Evolutionary conservation across 2,113 vertebrate genomes (phyloP).

Genomic region (Lophotis ruficrista): DNA sequence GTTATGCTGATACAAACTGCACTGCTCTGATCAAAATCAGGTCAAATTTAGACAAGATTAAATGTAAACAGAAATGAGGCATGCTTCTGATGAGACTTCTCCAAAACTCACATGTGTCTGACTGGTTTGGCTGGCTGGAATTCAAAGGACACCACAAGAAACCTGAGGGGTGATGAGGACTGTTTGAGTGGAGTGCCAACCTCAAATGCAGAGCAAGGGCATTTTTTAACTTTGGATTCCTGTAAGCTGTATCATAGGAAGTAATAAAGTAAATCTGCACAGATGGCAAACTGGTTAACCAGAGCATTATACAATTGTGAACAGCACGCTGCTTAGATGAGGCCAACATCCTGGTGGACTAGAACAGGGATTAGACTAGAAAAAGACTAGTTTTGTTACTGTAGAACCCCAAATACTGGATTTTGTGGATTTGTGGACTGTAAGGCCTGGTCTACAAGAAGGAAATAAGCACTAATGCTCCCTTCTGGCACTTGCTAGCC

Average conservation of each 20-base stretch:
- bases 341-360: background rate
- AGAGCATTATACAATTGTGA: background rate
- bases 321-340: background rate
- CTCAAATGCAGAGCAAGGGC: slow-evolving; percentile 1
- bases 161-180: background rate
- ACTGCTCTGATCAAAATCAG: slow-evolving; percentile 10
- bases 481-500: background rate
- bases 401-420: background rate
- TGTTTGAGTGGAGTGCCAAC: slow-evolving; percentile 6
- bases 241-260: slow-evolving; percentile 22
- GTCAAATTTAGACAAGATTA: slow-evolving; percentile 8
- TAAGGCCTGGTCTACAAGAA: background rate
- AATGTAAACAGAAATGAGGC: slow-evolving; percentile 19
- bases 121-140: slow-evolving; percentile 27
- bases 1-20: slow-evolving; percentile 29
- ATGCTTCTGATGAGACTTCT: slow-evolving; percentile 25
- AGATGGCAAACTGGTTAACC: slow-evolving; percentile 32
- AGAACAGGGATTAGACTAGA: background rate
- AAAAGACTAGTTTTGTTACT: background rate
- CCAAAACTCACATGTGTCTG: slow-evolving; percentile 46
- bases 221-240: background rate
- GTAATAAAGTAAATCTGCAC: slow-evolving; percentile 20
- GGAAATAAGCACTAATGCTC: background rate
- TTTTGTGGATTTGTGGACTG: background rate
- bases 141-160: slow-evolving; percentile 35